These are phyloP conservation scores for Adrianichthys oophorus DNA, from an alignment of 2,797 vertebrate species.

Conservation along the genomic window DNA sequence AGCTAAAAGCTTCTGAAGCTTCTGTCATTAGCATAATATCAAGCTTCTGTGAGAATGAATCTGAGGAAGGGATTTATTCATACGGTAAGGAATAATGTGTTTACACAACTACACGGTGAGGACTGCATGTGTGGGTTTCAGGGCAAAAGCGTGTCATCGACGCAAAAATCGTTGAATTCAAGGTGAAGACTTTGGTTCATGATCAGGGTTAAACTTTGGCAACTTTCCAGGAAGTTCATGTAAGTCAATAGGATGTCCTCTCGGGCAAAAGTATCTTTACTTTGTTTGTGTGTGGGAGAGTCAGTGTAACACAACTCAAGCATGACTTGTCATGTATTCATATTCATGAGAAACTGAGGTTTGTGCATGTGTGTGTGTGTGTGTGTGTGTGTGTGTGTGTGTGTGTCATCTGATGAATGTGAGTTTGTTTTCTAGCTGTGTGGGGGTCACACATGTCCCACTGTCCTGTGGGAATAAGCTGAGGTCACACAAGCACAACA, in stretches of 20 bases:
- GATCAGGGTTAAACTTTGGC: background rate
- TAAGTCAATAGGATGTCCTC: background rate
- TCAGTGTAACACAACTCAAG: conserved; percentile 11
- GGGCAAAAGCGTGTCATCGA: conserved; percentile 1
- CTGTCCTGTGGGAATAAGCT: conserved; percentile 53
- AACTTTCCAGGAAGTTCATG: background rate
- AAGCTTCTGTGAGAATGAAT: conserved; percentile 19
- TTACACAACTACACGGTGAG: conserved; percentile 1
- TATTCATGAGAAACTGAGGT: conserved; percentile 29
- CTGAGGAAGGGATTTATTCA: conserved; percentile 13
- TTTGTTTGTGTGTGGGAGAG: background rate
- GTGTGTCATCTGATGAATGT: conserved; percentile 17
- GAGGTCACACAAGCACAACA: conserved; percentile 31
- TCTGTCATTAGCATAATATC: conserved; percentile 66
- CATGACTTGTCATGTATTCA: conserved; percentile 32
- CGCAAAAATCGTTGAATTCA: conserved; percentile 5
- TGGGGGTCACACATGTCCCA: conserved; percentile 44
- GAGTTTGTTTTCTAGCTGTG: conserved; percentile 41
- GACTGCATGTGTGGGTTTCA: conserved; percentile 5
- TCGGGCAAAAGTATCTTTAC: background rate
- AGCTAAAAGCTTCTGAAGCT: conserved; percentile 52
- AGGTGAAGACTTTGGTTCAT: conserved; percentile 8
- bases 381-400: conserved; percentile 1
- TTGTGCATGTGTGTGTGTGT: conserved; percentile 5
- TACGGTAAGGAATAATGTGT: conserved; percentile 15